Evolutionary conservation across 2,113 vertebrate genomes (phyloP).

Genomic region (Ascaphus truei): DNA sequence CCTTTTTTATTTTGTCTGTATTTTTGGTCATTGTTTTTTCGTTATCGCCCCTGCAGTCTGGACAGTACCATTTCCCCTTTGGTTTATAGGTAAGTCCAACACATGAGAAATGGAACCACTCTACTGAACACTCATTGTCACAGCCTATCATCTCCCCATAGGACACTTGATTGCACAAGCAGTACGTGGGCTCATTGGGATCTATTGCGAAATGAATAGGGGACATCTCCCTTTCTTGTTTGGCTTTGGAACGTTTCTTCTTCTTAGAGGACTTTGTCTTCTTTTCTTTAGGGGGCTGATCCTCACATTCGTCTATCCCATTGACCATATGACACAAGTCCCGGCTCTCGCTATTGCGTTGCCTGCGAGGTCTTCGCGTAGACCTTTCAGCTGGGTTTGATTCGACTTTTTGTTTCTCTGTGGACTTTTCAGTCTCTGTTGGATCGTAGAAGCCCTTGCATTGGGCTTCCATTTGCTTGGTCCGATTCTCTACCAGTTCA

Average conservation of each 20-base stretch:
- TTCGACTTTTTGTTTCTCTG: slow-evolving; percentile 66
- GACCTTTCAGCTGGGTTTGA: slow-evolving; percentile 73
- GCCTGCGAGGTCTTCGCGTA: slow-evolving; percentile 81
- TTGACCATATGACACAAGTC: slow-evolving; percentile 88
- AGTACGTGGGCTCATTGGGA: slow-evolving; percentile 93
- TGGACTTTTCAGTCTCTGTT: slow-evolving; percentile 67
- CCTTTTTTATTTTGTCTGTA: slow-evolving; percentile 90
- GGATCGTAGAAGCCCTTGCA: slow-evolving; percentile 85
- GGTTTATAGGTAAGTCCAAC: slow-evolving; percentile 93
- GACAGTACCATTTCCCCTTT: slow-evolving; percentile 94
- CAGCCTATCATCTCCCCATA: slow-evolving; percentile 94
- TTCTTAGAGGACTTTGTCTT: slow-evolving; percentile 92
- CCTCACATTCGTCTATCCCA: slow-evolving; percentile 81
- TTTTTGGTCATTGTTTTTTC: slow-evolving; percentile 97
- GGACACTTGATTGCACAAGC: slow-evolving; percentile 91
- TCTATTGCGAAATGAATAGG: slow-evolving; percentile 89
- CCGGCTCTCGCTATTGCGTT: slow-evolving; percentile 89
- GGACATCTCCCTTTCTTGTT: slow-evolving; percentile 86
- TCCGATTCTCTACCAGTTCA: slow-evolving; percentile 91
- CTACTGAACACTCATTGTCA: slow-evolving; percentile 90
- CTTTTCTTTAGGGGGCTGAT: slow-evolving; percentile 86
- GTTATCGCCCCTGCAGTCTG: slow-evolving; percentile 89
- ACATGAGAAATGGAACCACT: slow-evolving; percentile 94
- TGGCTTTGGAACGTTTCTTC: slow-evolving; percentile 87
- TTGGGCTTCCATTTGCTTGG: slow-evolving; percentile 90